Evolutionary conservation across 2,888 invertebrate genomes (phyloP).

Genomic region (Chloroclystis v-ata): DNA sequence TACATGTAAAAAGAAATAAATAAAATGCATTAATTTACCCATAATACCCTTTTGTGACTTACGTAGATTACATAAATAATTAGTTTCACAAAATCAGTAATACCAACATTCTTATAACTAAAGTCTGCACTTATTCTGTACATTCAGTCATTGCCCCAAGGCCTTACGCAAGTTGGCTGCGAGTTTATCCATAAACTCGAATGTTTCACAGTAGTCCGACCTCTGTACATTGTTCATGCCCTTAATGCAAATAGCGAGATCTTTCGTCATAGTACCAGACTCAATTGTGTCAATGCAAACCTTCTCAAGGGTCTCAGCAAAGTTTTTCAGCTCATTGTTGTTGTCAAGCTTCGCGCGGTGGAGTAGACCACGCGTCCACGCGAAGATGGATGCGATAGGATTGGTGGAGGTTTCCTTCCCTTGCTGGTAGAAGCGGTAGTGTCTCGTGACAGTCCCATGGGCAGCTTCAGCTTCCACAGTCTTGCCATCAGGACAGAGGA

Average conservation of each 20-base stretch:
- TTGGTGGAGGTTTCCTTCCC: slow-evolving; percentile 99
- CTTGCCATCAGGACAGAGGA: slow-evolving; percentile 97
- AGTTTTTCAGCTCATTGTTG: slow-evolving; percentile 85
- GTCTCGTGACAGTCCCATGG: slow-evolving; percentile 97
- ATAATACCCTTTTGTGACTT: slow-evolving; percentile 43
- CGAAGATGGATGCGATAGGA: slow-evolving; percentile 99
- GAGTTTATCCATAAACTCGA: slow-evolving; percentile 96
- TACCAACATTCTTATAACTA: slow-evolving; percentile 34
- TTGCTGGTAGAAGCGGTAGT: slow-evolving; percentile 92
- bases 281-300: slow-evolving; percentile 98
- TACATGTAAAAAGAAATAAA: slow-evolving; percentile 38
- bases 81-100: slow-evolving; percentile 11
- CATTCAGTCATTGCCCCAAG: slow-evolving; percentile 73
- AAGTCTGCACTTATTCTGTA: slow-evolving; percentile 45
- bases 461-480: slow-evolving; percentile 99
- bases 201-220: slow-evolving; percentile 95
- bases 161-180: slow-evolving; percentile 90
- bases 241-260: slow-evolving; percentile 98
- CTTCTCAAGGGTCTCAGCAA: slow-evolving; percentile 90
- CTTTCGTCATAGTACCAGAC: slow-evolving; percentile 97
- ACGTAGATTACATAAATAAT: slow-evolving; percentile 30
- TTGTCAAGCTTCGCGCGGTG: slow-evolving; percentile 96
- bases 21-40: slow-evolving; percentile 60
- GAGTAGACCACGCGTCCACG: slow-evolving; percentile 96
- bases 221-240: slow-evolving; percentile 89